These are phyloP conservation scores for Aphis gossypii DNA, from an alignment of 1,140 invertebrate genomes.

Conservation along the genomic window DNA sequence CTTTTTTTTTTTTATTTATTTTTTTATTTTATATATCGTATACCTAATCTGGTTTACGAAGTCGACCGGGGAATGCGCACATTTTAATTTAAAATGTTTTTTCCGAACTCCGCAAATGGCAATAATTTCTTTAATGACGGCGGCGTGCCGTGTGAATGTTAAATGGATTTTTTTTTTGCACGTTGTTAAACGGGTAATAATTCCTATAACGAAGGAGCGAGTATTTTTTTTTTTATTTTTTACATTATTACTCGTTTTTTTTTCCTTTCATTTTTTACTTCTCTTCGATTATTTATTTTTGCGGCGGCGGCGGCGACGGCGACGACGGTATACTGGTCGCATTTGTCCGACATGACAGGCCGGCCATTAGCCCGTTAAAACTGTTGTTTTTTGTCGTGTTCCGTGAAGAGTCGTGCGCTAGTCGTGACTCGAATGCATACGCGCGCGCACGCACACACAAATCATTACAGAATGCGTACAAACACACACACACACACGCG, in stretches of 20 bases:
- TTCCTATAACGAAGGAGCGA: constrained; percentile 1
- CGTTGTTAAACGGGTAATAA: constrained; percentile 33
- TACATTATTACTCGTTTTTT: neutral
- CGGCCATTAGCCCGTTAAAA: constrained; percentile 23
- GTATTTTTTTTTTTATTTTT: neutral
- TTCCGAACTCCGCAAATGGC: neutral
- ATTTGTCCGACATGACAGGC: constrained; percentile 34
- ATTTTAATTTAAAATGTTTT: neutral
- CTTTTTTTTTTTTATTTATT: neutral
- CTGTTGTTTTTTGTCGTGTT: constrained; percentile 41
- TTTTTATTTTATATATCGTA: neutral
- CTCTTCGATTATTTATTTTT: constrained; percentile 19
- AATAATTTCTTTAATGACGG: constrained; percentile 24
- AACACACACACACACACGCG: neutral
- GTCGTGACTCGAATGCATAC: constrained; percentile 36
- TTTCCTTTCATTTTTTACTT: neutral
- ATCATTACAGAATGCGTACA: neutral
- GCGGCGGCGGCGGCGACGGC: neutral
- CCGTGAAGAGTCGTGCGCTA: constrained; percentile 14
- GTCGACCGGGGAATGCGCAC: neutral
- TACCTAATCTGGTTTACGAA: neutral
- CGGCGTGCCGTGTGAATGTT: neutral
- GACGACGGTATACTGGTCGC: constrained; percentile 23
- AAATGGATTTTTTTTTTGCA: neutral
- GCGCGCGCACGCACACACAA: neutral